Base-by-base conservation (phyloP, 92 coral and sea anemone genomes). In the Isaurus tuberculatus region DNA sequence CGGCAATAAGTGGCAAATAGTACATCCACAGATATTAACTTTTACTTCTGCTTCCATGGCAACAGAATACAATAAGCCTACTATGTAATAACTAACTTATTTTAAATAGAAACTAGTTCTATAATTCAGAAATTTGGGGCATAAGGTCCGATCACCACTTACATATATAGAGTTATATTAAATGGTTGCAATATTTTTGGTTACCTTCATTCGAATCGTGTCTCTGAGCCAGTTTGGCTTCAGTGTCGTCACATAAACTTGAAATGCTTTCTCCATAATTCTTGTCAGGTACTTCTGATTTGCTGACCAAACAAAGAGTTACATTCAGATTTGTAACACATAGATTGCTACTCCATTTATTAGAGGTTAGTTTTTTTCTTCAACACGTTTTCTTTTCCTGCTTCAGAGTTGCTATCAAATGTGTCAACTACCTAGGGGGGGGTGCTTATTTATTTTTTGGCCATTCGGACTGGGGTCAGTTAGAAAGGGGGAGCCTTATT, bases 21-120 rank as follows among this genome's bases (percentile, higher is more conserved):
- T 53, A 53, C 61, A 53, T 53, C 61, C 61, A 53, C 61, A 17
- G 26, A 53, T 0, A 1, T 53, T 53, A 53, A 53, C 2, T 53
- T 53, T 53, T 53, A 53, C 61, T 53, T 53, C 61, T 53, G 61
- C 61, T 16, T 53, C 61, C 61, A 53, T 53, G 61, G 61, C 61
- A 53, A 53, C 61, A 53, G 61, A 53, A 53, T 53, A 23, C 61
- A 53, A 53, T 53, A 11, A 53, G 61, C 61, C 61, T 53, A 53
- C 61, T 53, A 53, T 53, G 61, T 53, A 53, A 53, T 53, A 53
- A 53, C 61, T 53, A 53, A 53, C 25, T 53, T 53, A 53, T 53
- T 53, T 53, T 53, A 53, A 53, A 53, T 53, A 53, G 61, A 53
- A 53, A 53, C 61, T 53, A 53, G 61, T 53, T 53, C 61, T 5